Conservation (phyloP, 2,888 invertebrate species). For the Silvanus unidentatus region DNA sequence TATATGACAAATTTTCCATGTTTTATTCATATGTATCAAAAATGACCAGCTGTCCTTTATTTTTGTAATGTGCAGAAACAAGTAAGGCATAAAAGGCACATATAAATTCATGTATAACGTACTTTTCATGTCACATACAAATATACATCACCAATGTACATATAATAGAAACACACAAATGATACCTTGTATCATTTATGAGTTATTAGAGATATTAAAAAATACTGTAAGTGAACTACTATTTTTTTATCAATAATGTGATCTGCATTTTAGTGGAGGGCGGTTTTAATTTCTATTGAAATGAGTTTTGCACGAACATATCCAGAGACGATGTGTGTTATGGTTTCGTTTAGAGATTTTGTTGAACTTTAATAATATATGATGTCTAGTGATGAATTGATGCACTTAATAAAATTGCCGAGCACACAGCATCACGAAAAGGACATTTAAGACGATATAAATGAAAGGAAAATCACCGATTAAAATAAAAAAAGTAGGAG, state of each 20-base stretch:
- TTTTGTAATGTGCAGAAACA: conserved; percentile 5
- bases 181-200: conserved; percentile 23
- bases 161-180: conserved; percentile 13
- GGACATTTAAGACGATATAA: conserved; percentile 23
- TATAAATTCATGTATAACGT: no score
- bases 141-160: not conserved
- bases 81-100: conserved; percentile 4
- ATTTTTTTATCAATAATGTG: conserved; percentile 13
- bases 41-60: conserved; percentile 7
- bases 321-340: no score
- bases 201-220: conserved; percentile 31
- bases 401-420: no score
- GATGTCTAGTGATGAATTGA: no score
- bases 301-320: no score
- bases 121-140: conserved; percentile 3
- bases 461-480: conserved; percentile 35
- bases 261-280: not conserved
- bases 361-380: no score
- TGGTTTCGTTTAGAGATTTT: no score
- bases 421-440: no score
- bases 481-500: conserved; percentile 36
- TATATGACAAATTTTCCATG: conserved; percentile 30
- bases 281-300: no score
- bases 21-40: conserved; percentile 25
- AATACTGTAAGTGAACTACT: conserved; percentile 12